phyloP scores from a whole-genome alignment of 2,797 vertebrate genomes.

The Coreius guichenoti region DNA sequence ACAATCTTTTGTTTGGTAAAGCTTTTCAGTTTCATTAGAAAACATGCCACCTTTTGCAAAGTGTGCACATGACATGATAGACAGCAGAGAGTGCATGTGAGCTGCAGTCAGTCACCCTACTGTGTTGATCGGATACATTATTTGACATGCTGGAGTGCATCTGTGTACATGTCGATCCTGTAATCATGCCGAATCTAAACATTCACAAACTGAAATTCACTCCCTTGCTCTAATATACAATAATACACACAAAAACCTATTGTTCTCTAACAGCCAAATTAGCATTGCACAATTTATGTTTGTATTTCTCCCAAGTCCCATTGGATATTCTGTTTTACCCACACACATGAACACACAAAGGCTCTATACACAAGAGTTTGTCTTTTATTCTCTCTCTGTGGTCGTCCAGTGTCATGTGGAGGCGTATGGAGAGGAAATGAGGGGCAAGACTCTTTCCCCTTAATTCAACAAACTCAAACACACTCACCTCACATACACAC shows the following conservation, averaged over 20 bases:
- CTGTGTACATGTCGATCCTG: constrained; percentile 5
- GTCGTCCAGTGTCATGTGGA: constrained; percentile 49
- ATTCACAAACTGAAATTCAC: constrained; percentile 1
- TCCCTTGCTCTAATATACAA: constrained; percentile 8
- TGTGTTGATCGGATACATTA: constrained; percentile 50
- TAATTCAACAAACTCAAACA: constrained; percentile 36
- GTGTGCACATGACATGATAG: background rate
- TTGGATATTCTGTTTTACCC: constrained; percentile 20
- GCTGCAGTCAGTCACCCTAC: background rate
- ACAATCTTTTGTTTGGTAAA: background rate
- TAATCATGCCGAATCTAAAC: constrained; percentile 35
- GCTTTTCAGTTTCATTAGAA: background rate
- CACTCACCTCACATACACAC: constrained; percentile 2
- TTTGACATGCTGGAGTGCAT: constrained; percentile 37
- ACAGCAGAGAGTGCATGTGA: constrained; percentile 12
- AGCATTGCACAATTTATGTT: constrained; percentile 41
- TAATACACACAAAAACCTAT: constrained; percentile 23
- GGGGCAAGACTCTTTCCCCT: constrained; percentile 16
- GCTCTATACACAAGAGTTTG: constrained; percentile 12
- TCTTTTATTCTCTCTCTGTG: constrained; percentile 39
- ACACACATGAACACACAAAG: constrained; percentile 20
- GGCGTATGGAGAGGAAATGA: constrained; percentile 40
- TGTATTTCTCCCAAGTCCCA: constrained; percentile 29
- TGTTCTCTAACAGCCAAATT: constrained; percentile 29
- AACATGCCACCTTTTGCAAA: background rate